Evolutionary conservation across 2,888 invertebrate genomes (phyloP).

Genomic region (Ptychoptera contaminata): DNA sequence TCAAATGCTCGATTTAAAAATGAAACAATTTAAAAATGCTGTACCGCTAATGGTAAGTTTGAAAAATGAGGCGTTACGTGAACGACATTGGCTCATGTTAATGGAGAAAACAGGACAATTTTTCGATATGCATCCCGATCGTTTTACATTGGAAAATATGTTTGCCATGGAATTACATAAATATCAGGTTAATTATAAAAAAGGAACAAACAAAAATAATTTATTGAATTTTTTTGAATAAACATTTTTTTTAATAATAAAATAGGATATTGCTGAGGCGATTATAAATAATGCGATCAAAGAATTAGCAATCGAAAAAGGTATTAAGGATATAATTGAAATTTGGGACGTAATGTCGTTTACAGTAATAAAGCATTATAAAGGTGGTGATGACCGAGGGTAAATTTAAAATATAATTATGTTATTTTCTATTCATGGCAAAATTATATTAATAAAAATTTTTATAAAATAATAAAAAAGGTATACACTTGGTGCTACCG

Average conservation of each 20-base stretch:
- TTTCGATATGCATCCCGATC: slow-evolving; percentile 77
- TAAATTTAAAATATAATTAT: slow-evolving; percentile 19
- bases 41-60: slow-evolving; percentile 81
- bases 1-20: slow-evolving; percentile 54
- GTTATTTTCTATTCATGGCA: neutral
- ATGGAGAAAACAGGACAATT: slow-evolving; percentile 68
- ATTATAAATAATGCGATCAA: slow-evolving; percentile 82
- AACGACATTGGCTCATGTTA: slow-evolving; percentile 78
- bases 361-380: slow-evolving; percentile 47
- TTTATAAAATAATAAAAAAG: neutral
- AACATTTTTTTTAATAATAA: neutral
- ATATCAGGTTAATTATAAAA: slow-evolving; percentile 40
- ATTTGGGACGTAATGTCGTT: slow-evolving; percentile 52
- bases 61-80: slow-evolving; percentile 79
- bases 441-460: too few species aligned
- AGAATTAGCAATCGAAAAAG: slow-evolving; percentile 80
- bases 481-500: slow-evolving; percentile 60
- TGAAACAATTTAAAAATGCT: slow-evolving; percentile 77
- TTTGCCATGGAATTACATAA: slow-evolving; percentile 82
- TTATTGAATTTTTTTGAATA: too few species aligned
- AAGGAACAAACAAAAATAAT: too few species aligned
- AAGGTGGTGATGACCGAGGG: slow-evolving; percentile 65
- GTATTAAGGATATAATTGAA: slow-evolving; percentile 67
- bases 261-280: slow-evolving; percentile 54
- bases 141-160: slow-evolving; percentile 85